Evolutionary conservation across 1,140 invertebrate genomes (phyloP).

Genomic region (Teleopsis dalmanni): DNA sequence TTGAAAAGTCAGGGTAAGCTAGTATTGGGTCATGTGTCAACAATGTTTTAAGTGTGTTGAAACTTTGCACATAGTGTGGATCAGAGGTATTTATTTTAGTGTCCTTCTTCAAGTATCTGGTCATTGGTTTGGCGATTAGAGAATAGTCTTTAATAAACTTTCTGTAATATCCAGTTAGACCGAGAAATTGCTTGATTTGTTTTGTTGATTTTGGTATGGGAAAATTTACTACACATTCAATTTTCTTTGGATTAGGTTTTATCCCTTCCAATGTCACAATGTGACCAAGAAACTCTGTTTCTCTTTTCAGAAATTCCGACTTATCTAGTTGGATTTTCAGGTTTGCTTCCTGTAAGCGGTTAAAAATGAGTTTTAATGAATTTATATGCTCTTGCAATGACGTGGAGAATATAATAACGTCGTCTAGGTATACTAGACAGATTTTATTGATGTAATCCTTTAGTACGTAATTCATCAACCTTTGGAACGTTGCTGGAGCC

Average conservation of each 20-base stretch:
- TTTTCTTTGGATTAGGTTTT: constrained; percentile 18
- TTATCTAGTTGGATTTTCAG: constrained; percentile 32
- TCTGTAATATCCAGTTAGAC: constrained; percentile 12
- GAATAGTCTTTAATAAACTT: constrained; percentile 15
- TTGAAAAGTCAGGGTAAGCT: constrained; percentile 17
- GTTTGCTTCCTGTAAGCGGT: constrained; percentile 21
- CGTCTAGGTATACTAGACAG: constrained; percentile 44
- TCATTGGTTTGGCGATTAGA: constrained; percentile 7
- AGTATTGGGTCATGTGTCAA: constrained; percentile 11
- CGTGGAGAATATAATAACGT: constrained; percentile 37
- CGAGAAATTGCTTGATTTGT: constrained; percentile 33
- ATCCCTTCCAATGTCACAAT: constrained; percentile 24
- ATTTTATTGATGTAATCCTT: constrained; percentile 23
- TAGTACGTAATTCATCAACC: constrained; percentile 39
- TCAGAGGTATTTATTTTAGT: constrained; percentile 2
- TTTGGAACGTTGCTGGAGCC: constrained; percentile 45
- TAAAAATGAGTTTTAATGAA: constrained; percentile 33
- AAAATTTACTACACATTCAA: constrained; percentile 21
- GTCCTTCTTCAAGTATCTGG: constrained; percentile 5
- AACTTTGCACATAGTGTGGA: no score
- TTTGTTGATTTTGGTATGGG: constrained; percentile 22
- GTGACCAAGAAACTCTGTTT: constrained; percentile 31
- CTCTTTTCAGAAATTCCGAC: constrained; percentile 28
- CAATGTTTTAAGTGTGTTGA: neutral
- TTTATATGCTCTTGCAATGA: constrained; percentile 31